Base-by-base conservation (phyloP, 2,888 invertebrate genomes). In the Dryomyza anilis region DNA sequence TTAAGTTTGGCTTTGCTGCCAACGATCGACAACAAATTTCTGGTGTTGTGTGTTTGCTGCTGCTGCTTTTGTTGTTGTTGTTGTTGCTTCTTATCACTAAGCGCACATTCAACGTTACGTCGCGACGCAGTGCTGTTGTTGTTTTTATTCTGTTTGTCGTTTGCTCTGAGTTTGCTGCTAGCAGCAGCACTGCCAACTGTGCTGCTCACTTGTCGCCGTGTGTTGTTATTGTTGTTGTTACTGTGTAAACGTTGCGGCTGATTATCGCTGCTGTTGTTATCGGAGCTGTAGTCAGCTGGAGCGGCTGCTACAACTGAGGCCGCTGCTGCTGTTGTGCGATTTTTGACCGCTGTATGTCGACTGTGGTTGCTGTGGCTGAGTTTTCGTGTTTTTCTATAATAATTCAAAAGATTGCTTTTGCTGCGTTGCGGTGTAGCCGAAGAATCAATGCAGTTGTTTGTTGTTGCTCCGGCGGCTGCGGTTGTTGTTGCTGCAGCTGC, bases 321-420 rank as follows among this genome's bases (percentile, higher is more conserved):
- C 63, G 64, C 55, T 61, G 58, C 25, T 52, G 56, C 46, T 56
- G 55, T 64, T 63, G 58, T 64, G 55, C 55, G 43, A 23, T 46
- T 67, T 16, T 59, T 64, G 27, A 58, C 36, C 56, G 65, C 36
- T 61, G 55, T 58, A 43, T 56, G 63, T 14, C 56, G 55, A 58
- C 64, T 71, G 65, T 65, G 64, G 68, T 69, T 67, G n/a, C 66
- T 72, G 48, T 79, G 76, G 68, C 75, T 80, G 58, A 79, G 72
- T 68, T 79, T 80, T 33, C 82, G 78, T 53, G 82, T 83, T 72
- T 82, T 80, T 55, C 82, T 80, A 72, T 82, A 82, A 69, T 82
- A 82, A 67, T 76, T 82, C n/a, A 82, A 72, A 69, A 83, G 72
- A 73, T 78, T 82, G 57, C 73, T 76, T 63, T 68, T 74, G 56